These are phyloP conservation scores for Ichneumoninae sp. DNA, from an alignment of 2,888 invertebrate genomes.

Conservation along the genomic window DNA sequence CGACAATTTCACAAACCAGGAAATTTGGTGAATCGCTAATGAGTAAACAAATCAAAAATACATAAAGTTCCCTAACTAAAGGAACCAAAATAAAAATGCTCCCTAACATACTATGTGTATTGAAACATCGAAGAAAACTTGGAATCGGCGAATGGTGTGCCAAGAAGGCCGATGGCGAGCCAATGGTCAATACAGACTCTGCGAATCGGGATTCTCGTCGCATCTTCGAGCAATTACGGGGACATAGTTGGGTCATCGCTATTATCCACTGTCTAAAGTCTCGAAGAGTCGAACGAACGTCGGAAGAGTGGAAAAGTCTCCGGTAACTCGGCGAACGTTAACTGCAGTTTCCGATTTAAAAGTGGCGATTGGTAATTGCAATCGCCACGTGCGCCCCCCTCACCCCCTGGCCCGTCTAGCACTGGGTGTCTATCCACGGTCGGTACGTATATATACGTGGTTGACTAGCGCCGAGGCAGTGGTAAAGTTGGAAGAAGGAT, in stretches of 20 bases:
- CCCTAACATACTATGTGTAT: not conserved
- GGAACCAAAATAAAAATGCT: too few relatives aligned
- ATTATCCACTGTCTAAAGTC: slow-evolving; percentile 30
- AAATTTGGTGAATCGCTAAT: not conserved
- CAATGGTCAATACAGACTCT: slow-evolving; percentile 39
- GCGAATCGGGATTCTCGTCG: slow-evolving; percentile 46
- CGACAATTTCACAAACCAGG: not conserved
- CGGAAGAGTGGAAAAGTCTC: slow-evolving; percentile 60
- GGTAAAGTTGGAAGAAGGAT: slow-evolving; percentile 57
- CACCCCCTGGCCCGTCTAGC: not conserved
- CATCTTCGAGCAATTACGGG: slow-evolving; percentile 58
- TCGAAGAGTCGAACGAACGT: slow-evolving; percentile 44
- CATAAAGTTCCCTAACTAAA: too few relatives aligned
- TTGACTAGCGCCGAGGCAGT: slow-evolving; percentile 36
- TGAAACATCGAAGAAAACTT: slow-evolving; percentile 17
- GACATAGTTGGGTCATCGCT: slow-evolving; percentile 19
- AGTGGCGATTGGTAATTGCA: slow-evolving; percentile 67
- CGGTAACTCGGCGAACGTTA: slow-evolving; percentile 60
- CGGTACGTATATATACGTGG: slow-evolving; percentile 10
- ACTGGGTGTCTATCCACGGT: not conserved
- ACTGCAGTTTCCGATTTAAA: slow-evolving; percentile 66
- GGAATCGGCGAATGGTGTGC: slow-evolving; percentile 1
- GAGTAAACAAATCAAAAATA: not conserved
- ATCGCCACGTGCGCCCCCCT: slow-evolving; percentile 49
- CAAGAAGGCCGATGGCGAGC: slow-evolving; percentile 27